Conservation (phyloP, 2,888 invertebrate species). For the Drosophila picticornis region DNA sequence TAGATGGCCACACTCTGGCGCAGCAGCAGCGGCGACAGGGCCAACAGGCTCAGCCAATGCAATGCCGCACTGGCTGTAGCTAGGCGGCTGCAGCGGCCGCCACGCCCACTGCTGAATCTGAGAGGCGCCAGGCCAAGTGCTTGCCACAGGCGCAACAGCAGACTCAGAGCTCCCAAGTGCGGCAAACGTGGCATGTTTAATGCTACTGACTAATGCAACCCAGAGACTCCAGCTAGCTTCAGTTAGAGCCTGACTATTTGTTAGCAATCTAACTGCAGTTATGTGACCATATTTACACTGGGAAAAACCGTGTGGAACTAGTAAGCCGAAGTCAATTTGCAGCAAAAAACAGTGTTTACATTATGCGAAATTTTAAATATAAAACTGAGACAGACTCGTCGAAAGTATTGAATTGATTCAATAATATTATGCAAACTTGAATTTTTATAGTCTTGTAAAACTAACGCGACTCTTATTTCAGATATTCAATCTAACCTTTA, state of each 20-base stretch:
- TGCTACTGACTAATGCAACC: conserved; percentile 43
- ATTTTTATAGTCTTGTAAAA: background rate
- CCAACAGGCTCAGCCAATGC: conserved; percentile 45
- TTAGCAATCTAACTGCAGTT: conserved; percentile 3
- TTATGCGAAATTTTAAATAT: background rate
- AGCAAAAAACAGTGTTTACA: background rate
- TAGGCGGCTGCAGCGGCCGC: conserved; percentile 33
- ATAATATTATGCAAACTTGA: background rate
- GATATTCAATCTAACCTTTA: background rate
- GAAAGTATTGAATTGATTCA: background rate
- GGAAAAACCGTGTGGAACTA: background rate
- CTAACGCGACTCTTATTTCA: background rate
- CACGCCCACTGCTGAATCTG: conserved; percentile 10
- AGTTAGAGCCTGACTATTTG: background rate
- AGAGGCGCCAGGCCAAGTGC: conserved; percentile 70
- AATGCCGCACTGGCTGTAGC: conserved; percentile 41
- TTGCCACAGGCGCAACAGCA: conserved; percentile 68
- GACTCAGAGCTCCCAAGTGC: conserved; percentile 63
- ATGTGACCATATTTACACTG: conserved; percentile 5
- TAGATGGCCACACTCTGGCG: conserved; percentile 60
- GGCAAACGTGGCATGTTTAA: conserved; percentile 61
- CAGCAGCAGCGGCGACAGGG: conserved; percentile 59
- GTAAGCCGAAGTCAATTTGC: background rate
- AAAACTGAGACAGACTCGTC: too few relatives aligned
- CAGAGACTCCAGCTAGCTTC: background rate